Percentiles rank a stretch among this genome's conserved stretches.
These are phyloP conservation scores for Mus spicilegus DNA, from an alignment of 2,113 vertebrate genomes.

Conservation along the genomic window DNA sequence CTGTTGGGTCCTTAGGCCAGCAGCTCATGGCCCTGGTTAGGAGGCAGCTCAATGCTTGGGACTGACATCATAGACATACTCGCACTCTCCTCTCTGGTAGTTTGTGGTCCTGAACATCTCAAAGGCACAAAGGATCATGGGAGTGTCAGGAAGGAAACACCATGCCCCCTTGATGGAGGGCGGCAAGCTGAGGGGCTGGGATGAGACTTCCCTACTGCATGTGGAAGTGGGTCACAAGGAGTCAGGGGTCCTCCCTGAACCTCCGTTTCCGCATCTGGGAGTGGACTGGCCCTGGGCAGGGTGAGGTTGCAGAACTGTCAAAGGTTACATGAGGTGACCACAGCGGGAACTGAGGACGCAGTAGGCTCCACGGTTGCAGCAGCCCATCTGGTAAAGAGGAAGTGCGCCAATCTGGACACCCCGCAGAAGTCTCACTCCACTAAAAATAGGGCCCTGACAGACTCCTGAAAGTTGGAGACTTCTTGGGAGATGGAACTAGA, in stretches of 20 bases:
- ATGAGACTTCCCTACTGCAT: not conserved
- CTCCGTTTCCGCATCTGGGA: slow-evolving; percentile 10
- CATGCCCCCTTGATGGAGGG: too few species aligned
- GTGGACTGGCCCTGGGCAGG: not conserved
- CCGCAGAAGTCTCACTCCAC: slow-evolving; percentile 44
- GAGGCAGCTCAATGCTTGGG: not conserved
- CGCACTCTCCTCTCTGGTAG: not conserved
- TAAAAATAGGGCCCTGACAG: slow-evolving; percentile 64
- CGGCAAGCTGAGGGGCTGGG: not conserved
- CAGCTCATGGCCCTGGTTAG: not conserved
- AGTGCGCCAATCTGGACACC: slow-evolving; percentile 42
- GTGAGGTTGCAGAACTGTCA: not conserved
- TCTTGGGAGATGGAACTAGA: slow-evolving; percentile 29
- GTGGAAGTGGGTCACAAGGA: not conserved
- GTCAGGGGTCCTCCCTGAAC: not conserved
- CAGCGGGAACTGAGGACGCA: not conserved
- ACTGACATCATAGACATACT: not conserved
- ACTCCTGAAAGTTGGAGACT: slow-evolving; percentile 42
- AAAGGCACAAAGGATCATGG: not conserved
- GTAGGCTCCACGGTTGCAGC: not conserved
- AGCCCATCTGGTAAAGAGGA: slow-evolving; percentile 20
- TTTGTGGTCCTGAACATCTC: not conserved
- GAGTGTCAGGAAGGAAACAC: not conserved
- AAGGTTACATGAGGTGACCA: slow-evolving; percentile 37
- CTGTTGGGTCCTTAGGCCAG: not conserved